These are phyloP conservation scores for Capitella teleta DNA, from an alignment of 1,140 invertebrate genomes.

Conservation along the genomic window DNA sequence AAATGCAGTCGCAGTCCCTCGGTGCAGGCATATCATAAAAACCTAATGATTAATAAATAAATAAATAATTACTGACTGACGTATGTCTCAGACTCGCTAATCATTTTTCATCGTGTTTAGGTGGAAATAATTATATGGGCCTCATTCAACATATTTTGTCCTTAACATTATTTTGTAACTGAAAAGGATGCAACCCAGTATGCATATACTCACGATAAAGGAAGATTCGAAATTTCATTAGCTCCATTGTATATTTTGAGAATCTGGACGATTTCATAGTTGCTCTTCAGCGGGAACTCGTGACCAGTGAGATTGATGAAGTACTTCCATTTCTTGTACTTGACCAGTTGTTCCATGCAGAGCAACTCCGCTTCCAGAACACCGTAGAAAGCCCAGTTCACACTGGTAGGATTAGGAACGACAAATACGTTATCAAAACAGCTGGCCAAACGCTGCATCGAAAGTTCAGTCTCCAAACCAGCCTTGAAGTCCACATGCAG, in stretches of 20 bases:
- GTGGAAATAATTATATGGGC: too few species aligned
- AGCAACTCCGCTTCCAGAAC: conserved; percentile 25
- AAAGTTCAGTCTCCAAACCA: conserved; percentile 3
- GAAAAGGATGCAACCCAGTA: too few species aligned
- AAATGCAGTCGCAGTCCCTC: too few species aligned
- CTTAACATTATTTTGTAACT: too few species aligned
- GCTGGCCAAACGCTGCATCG: conserved; percentile 8
- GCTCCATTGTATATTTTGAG: conserved; percentile 8
- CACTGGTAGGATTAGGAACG: neutral
- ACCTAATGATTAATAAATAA: too few species aligned
- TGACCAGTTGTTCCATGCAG: conserved; percentile 26
- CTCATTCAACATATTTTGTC: too few species aligned
- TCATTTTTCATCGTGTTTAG: too few species aligned
- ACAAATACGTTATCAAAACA: conserved; percentile 12
- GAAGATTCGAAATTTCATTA: conserved; percentile 9
- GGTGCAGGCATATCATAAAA: too few species aligned
- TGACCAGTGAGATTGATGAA: conserved; percentile 9
- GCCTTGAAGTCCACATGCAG: conserved; percentile 20
- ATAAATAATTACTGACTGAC: too few species aligned
- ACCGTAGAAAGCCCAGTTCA: conserved; percentile 14
- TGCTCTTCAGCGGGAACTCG: conserved; percentile 11
- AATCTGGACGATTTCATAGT: conserved; percentile 10
- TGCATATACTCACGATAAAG: too few species aligned
- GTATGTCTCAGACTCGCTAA: too few species aligned
- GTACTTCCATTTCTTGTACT: conserved; percentile 14